These are phyloP conservation scores for Triops cancriformis DNA, from an alignment of 1,140 invertebrate species.

Conservation along the genomic window DNA sequence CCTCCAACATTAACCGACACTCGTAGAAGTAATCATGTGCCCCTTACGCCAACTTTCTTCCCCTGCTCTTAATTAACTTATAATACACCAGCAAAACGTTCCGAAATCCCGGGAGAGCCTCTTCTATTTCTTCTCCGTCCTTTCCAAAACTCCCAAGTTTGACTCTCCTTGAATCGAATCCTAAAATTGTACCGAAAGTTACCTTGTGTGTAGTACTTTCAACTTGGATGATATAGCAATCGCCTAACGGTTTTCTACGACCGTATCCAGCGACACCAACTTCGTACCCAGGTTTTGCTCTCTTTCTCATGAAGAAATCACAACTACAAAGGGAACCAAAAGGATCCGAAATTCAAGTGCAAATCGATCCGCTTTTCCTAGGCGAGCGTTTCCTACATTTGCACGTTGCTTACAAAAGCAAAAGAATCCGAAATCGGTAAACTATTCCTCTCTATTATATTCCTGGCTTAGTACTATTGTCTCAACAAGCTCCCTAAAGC, in stretches of 20 bases:
- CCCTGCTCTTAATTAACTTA: too few relatives aligned
- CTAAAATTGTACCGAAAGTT: too few relatives aligned
- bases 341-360: not conserved
- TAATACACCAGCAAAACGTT: too few relatives aligned
- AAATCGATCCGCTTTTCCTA: not conserved
- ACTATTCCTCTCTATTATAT: not conserved
- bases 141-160: too few relatives aligned
- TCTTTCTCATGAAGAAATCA: not conserved
- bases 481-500: too few relatives aligned
- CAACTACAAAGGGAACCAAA: not conserved
- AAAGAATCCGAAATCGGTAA: not conserved
- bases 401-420: not conserved
- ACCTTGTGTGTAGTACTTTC: not conserved
- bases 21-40: too few relatives aligned
- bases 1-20: too few relatives aligned
- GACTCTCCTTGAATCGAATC: too few relatives aligned
- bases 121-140: too few relatives aligned
- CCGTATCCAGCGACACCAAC: not conserved
- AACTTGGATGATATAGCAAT: not conserved
- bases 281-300: not conserved
- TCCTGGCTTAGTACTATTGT: not conserved
- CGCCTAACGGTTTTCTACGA: not conserved
- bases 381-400: not conserved
- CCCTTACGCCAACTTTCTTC: too few relatives aligned
- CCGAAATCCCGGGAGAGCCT: too few relatives aligned